Evolutionary conservation across 2,888 invertebrate genomes (phyloP), one percentile per base, ranked within the genome.

Genomic region (Drosophila atripex): DNA sequence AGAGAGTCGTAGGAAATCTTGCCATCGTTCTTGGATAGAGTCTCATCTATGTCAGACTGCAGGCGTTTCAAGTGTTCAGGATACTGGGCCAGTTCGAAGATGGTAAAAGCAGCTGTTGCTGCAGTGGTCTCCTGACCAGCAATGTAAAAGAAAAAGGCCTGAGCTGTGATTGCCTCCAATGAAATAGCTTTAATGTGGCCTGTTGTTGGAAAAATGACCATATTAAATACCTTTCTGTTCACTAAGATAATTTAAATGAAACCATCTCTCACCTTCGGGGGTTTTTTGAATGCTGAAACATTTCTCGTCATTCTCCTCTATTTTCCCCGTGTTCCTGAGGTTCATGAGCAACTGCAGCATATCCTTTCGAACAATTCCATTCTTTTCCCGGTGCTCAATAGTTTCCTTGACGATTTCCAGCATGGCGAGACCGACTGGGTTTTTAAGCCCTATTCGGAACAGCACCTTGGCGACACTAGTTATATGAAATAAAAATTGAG

Each of bases 61-160:
- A 90, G 74, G 32, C 88, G 90, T 23, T 86, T 69, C 32, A 92
- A 88, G 0, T 90, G 69, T 0, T 91, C 89, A 3, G 89, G 90
- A 73, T 92, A 88, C 18, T 90, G 85, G 0, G 92, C 90, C 3
- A 93, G 73, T 61, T 91, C 91, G 59, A 89, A 92, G 3, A 92
- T 70, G 2, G 89, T 88, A 43, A 90, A 91, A 16, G 91, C 86
- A 1, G 92, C 78, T 0, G 92, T 88, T 0, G 91, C 87, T 0
- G 91, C 90, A 0, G 92, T 90, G 0, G 92, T 92, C 74, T 92
- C 92, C 41, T 90, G 91, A 0, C 93, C 93, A 25, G 92, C 93
- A 4, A 91, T 68, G 56, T 91, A 92, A 71, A 93, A 92, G 16
- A 92, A 74, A 25, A 91, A 89, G 0, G 89, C 87, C 60, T 92